Evolutionary conservation across 2,797 vertebrate species (phyloP).

Genomic region (Squalus acanthias): DNA sequence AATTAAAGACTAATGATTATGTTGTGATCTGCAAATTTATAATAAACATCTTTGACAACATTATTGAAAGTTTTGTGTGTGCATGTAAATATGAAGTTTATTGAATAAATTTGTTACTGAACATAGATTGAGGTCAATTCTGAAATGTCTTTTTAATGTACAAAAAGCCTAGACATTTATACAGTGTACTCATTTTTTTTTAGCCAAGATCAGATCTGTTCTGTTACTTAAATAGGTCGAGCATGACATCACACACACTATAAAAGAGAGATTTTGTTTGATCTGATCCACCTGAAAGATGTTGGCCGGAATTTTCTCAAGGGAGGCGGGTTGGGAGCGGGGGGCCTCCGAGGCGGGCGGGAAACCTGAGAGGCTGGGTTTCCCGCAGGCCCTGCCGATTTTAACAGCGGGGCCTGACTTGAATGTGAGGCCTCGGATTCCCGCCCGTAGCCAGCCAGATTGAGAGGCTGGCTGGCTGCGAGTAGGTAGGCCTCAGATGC

Average conservation of each 20-base stretch:
- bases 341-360: too few relatives aligned
- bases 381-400: too few relatives aligned
- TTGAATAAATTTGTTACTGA: background rate
- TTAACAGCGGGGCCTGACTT: too few relatives aligned
- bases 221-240: background rate
- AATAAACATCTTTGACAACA: background rate
- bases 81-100: background rate
- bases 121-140: background rate
- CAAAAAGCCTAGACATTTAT: background rate
- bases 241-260: background rate
- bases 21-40: background rate
- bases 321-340: too few relatives aligned
- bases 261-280: conserved; percentile 10
- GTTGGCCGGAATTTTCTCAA: too few relatives aligned
- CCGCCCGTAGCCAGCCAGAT: too few relatives aligned
- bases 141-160: background rate
- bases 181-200: background rate
- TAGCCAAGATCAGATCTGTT: background rate
- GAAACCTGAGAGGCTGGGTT: too few relatives aligned
- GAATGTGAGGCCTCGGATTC: too few relatives aligned
- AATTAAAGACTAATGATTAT: background rate
- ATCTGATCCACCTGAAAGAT: background rate
- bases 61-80: background rate
- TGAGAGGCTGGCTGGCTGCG: too few relatives aligned
- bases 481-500: too few relatives aligned